Conservation (phyloP, 2,888 invertebrate species). For the Hirtodrosophila alboralis region DNA sequence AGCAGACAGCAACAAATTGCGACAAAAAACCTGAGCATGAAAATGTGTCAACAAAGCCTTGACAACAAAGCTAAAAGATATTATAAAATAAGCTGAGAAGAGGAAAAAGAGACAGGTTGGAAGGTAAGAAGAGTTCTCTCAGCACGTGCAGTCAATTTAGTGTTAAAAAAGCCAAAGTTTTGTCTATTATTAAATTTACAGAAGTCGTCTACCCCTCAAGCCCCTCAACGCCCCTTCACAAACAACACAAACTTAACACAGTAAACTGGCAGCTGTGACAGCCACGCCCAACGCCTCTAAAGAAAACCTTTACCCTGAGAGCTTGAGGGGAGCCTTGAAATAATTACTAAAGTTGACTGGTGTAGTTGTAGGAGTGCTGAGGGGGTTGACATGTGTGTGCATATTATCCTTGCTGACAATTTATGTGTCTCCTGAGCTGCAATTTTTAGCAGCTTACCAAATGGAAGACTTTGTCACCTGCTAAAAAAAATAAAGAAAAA, state of each 20-base stretch:
- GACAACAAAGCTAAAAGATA: slow-evolving; percentile 54
- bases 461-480: slow-evolving; percentile 15
- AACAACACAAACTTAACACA: slow-evolving; percentile 30
- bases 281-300: slow-evolving; percentile 41
- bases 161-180: slow-evolving; percentile 58
- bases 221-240: too few species aligned
- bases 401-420: slow-evolving; percentile 45
- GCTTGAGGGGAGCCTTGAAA: slow-evolving; percentile 57
- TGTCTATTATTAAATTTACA: slow-evolving; percentile 68
- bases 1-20: slow-evolving; percentile 52
- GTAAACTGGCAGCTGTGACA: slow-evolving; percentile 55
- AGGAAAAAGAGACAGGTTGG: not conserved
- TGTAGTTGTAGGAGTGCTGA: too few species aligned
- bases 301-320: slow-evolving; percentile 44
- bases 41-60: too few species aligned
- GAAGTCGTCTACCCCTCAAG: too few species aligned
- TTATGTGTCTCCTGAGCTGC: slow-evolving; percentile 61
- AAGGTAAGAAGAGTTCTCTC: not conserved
- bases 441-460: slow-evolving; percentile 49
- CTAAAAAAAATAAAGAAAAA: slow-evolving; percentile 4
- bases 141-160: slow-evolving; percentile 54
- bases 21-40: slow-evolving; percentile 47
- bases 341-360: slow-evolving; percentile 70
- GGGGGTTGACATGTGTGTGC: too few species aligned
- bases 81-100: slow-evolving; percentile 2